These are phyloP conservation scores for Gallinago nigripennis DNA, from an alignment of 2,797 vertebrate species.

Conservation along the genomic window DNA sequence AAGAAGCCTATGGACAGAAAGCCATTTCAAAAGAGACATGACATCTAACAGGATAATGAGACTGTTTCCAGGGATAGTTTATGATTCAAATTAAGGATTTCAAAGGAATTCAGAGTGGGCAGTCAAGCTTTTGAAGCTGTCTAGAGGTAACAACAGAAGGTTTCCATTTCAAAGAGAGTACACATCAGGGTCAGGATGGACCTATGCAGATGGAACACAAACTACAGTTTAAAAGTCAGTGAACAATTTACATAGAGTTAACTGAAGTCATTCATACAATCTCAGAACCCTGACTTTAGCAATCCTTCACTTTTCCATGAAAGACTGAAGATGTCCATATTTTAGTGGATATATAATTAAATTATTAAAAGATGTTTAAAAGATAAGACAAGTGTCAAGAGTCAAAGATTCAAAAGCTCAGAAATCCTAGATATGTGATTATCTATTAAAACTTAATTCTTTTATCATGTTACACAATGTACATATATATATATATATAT, in stretches of 20 bases:
- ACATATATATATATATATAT: neutral
- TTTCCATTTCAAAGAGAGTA: slow-evolving; percentile 37
- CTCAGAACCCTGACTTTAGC: neutral
- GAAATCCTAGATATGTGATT: neutral
- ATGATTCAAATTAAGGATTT: slow-evolving; percentile 37
- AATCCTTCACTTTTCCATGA: neutral
- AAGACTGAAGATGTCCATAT: neutral
- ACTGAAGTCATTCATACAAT: neutral
- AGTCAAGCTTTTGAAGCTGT: slow-evolving; percentile 8
- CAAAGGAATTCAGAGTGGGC: neutral
- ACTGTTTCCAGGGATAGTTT: neutral
- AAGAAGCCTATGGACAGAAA: neutral
- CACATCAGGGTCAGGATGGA: neutral
- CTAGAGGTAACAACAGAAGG: neutral
- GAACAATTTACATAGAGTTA: neutral
- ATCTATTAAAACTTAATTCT: neutral
- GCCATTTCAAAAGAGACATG: neutral
- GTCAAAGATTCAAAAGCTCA: neutral
- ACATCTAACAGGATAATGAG: neutral
- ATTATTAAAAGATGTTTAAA: neutral
- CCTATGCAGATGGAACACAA: neutral
- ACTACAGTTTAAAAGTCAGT: neutral
- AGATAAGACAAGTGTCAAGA: neutral
- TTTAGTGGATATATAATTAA: neutral
- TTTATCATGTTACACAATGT: neutral